Base-by-base conservation (phyloP, 2,888 invertebrate genomes). In the Orthosia gracilis region DNA sequence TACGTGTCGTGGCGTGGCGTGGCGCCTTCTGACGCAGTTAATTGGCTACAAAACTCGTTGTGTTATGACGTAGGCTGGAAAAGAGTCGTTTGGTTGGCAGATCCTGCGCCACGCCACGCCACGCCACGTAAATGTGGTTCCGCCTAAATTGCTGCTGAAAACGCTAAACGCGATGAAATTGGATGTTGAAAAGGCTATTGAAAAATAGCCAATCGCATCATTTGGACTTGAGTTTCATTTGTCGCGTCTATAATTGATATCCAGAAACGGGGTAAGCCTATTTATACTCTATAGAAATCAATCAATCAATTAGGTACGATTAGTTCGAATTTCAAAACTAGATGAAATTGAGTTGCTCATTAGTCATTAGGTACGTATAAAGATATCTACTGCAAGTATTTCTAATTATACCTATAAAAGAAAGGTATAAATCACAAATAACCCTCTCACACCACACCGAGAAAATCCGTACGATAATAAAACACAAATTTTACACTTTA, bases 401-500 rank as follows among this genome's bases (percentile, higher is more conserved):
- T 52, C 2, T 47, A 17, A n/a, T 17, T 17, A 23, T 21, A 73
- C 12, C 18, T 17, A 54, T 54, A 57, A 55, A 72, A 71, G 9
- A 18, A 59, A 21, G 12, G 17, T 31, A 66, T 66, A 62, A 61
- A 61, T 79, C 21, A 65, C 13, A 49, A 57, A 54, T 66, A 57
- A 74, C 7, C 17, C 64, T 70, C 67, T 71, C 23, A 63, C 55
- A 64, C 47, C 26, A 52, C 57, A 18, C 3, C 4, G 17, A 65
- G 54, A 61, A 73, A 67, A 65, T 57, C n/a, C 9, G 40, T 47
- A 65, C 21, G 54, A 50, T 50, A 71, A 12, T 75, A 83, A 84
- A 82, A 78, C 55, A 63, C 52, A 79, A 80, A 83, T 82, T 79
- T 75, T 58, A 80, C 23, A 59, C 63, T 74, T 83, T 74, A 83